phyloP scores from a whole-genome alignment of 2,888 invertebrate species.

The Seira musarum region DNA sequence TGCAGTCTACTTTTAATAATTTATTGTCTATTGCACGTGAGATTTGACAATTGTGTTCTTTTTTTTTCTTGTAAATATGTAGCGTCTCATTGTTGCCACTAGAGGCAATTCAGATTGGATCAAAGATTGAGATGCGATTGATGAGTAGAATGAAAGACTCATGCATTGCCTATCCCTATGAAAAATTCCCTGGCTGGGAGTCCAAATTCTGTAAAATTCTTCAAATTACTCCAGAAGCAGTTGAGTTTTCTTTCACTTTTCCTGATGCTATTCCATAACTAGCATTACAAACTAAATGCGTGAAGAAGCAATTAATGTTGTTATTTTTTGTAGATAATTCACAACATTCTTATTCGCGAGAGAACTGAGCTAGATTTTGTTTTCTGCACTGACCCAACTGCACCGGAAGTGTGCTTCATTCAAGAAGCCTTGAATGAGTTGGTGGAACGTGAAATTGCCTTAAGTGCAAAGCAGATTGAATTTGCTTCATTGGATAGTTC shows the following conservation, averaged over 20 bases:
- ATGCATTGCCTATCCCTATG: conserved; percentile 75
- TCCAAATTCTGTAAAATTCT: conserved; percentile 65
- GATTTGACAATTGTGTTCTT: conserved; percentile 15
- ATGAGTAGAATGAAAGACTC: conserved; percentile 87
- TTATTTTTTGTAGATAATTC: conserved; percentile 75
- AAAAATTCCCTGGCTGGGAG: conserved; percentile 70
- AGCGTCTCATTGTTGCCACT: conserved; percentile 78
- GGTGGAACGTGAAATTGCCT: conserved; percentile 74
- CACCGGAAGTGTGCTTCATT: conserved; percentile 88
- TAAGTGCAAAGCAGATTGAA: neutral
- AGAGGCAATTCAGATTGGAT: conserved; percentile 77
- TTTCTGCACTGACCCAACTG: conserved; percentile 77
- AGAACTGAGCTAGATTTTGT: conserved; percentile 78
- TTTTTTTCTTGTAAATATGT: conserved; percentile 45
- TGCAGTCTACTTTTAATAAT: neutral
- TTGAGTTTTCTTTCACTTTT: conserved; percentile 72
- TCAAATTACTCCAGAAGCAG: conserved; percentile 70
- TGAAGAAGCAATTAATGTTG: conserved; percentile 67
- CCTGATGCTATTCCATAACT: no score
- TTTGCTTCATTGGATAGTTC: conserved; percentile 55
- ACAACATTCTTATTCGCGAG: conserved; percentile 82
- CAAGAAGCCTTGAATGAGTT: conserved; percentile 86
- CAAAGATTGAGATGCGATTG: conserved; percentile 83
- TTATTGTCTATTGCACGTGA: neutral
- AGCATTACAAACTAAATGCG: no score